phyloP scores from a whole-genome alignment of 2,113 vertebrate species.

The Nerophis ophidion region DNA sequence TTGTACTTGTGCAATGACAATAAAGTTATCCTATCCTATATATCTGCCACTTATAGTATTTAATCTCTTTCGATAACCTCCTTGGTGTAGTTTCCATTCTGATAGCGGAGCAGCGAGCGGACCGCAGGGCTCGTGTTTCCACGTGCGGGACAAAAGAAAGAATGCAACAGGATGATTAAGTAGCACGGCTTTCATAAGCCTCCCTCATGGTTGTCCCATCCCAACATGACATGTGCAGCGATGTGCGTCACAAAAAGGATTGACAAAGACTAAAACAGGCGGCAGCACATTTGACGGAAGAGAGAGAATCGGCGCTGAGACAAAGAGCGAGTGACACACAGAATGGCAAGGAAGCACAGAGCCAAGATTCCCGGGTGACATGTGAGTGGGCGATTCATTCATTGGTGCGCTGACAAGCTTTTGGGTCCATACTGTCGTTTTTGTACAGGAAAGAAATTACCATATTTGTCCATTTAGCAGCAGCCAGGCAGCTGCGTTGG shows the following conservation, averaged over 20 bases:
- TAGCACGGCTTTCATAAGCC: no score
- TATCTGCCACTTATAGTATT: not conserved
- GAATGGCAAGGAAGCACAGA: slow-evolving; percentile 18
- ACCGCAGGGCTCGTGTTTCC: slow-evolving; percentile 27
- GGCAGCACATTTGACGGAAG: slow-evolving; percentile 18
- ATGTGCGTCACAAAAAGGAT: slow-evolving; percentile 43
- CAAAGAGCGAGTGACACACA: slow-evolving; percentile 50
- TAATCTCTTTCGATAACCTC: not conserved
- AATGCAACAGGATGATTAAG: slow-evolving; percentile 31
- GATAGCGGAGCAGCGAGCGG: not conserved
- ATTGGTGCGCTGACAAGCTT: no score
- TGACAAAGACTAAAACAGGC: slow-evolving; percentile 27
- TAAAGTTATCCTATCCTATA: no score
- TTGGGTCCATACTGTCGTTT: no score
- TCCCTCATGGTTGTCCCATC: not conserved
- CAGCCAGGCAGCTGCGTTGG: no score
- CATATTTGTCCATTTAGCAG: no score
- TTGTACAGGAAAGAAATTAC: no score
- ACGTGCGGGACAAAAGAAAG: slow-evolving; percentile 11
- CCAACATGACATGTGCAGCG: slow-evolving; percentile 34
- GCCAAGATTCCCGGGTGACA: slow-evolving; percentile 7
- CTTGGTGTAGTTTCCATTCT: not conserved
- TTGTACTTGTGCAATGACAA: no score
- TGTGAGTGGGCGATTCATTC: slow-evolving; percentile 29
- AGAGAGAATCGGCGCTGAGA: slow-evolving; percentile 19